Base-by-base conservation (phyloP, 2,888 invertebrate genomes). In the Loripinus fragilis region DNA sequence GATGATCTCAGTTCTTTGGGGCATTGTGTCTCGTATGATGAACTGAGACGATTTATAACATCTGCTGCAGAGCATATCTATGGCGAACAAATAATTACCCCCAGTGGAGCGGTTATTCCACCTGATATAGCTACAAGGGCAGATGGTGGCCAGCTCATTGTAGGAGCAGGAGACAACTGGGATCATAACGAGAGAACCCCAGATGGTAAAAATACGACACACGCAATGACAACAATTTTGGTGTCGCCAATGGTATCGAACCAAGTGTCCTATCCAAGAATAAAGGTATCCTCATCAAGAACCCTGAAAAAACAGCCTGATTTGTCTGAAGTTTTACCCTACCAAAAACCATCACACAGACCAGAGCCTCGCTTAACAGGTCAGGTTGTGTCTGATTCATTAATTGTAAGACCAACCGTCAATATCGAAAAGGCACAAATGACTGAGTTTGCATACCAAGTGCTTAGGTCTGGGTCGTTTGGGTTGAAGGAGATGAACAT, bases 151-250 rank as follows among this genome's bases (percentile, higher is more conserved):
- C 15, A 66, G 7, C 38, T 17, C 17, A 41, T 41, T 28, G 55
- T 55, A 8, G 55, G 15, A 7, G 23, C 55, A 25, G 55, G 28
- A 25, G 55, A 55, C 17, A 66, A 66, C 41, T 66, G 38, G 41
- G 66, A 66, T 66, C 41, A 66, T 25, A 41, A 35, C 23, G 41
- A 66, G 23, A 0, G 38, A 15, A 66, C 66, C 35, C 10, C 23
- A 38, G 38, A 38, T 66, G 66, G 35, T 15, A 35, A 41, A 35
- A 20, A 38, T 8, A 28, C 35, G 8, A 41, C 35, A 10, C 35
- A 66, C 38, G 66, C 66, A 8, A 41, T 66, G 66, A 35, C 66
- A 15, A 41, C 20, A 12, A 35, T 35, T 23, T 23, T 66, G n/a
- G 41, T 66, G 25, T 28, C 25, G 0, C 28, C 15, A 15, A 15